Evolutionary conservation across 2,888 invertebrate genomes (phyloP).

Genomic region (Sclerodermus sp.): DNA sequence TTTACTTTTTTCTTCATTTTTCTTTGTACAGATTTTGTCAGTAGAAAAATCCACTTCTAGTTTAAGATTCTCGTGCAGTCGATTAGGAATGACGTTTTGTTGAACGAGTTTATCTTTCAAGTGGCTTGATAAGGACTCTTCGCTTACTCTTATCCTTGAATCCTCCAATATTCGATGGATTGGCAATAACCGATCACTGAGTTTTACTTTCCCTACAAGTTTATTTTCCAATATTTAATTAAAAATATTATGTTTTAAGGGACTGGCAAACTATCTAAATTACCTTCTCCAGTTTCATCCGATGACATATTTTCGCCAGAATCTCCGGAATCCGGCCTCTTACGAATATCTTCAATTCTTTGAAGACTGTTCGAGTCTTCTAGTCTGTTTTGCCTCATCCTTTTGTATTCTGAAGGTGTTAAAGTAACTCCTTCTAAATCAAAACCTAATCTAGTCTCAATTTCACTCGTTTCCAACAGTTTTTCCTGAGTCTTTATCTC

Average conservation of each 20-base stretch:
- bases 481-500: constrained; percentile 9
- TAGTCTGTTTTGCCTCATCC: constrained; percentile 20
- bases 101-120: constrained; percentile 28
- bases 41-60: not conserved
- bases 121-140: constrained; percentile 43
- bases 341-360: constrained; percentile 16
- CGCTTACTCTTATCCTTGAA: constrained; percentile 45
- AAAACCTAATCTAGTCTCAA: constrained; percentile 17
- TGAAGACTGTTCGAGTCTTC: constrained; percentile 9
- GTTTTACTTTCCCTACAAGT: constrained; percentile 40
- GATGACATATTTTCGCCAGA: constrained; percentile 16
- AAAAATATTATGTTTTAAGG: not conserved
- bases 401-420: constrained; percentile 44
- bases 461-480: constrained; percentile 5
- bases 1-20: not conserved
- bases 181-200: constrained; percentile 44
- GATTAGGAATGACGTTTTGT: constrained; percentile 35
- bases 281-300: constrained; percentile 5
- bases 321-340: constrained; percentile 29
- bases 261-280: not conserved
- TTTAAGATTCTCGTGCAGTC: constrained; percentile 11
- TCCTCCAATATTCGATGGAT: constrained; percentile 45
- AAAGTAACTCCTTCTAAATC: constrained; percentile 42
- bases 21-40: not conserved
- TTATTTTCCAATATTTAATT: not conserved